These are phyloP conservation scores for Aleiodes testaceus DNA, from an alignment of 2,888 invertebrate species.

Conservation along the genomic window DNA sequence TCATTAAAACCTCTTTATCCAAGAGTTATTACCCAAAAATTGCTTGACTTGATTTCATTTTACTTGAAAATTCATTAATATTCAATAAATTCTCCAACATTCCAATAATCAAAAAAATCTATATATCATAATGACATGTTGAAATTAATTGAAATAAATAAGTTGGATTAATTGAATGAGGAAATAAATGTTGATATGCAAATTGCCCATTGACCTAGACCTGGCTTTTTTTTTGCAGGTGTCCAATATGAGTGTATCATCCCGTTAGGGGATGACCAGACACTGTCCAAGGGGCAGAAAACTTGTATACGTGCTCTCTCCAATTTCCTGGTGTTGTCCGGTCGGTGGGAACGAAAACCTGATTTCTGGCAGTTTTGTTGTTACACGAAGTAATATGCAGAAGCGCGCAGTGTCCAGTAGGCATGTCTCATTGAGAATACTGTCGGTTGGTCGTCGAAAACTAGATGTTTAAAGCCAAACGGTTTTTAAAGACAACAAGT, in stretches of 20 bases:
- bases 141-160: too few relatives aligned
- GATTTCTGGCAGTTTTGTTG: conserved; percentile 64
- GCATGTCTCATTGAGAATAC: conserved; percentile 11
- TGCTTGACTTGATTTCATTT: too few relatives aligned
- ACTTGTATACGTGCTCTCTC: conserved; percentile 34
- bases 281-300: conserved; percentile 41
- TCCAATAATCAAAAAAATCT: too few relatives aligned
- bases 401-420: conserved; percentile 12
- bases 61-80: too few relatives aligned
- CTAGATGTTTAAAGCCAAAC: conserved; percentile 21
- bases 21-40: too few relatives aligned
- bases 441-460: conserved; percentile 32
- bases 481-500: conserved; percentile 25
- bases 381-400: conserved; percentile 25
- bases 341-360: conserved; percentile 73
- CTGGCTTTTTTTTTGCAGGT: conserved; percentile 24
- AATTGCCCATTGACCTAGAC: conserved; percentile 36
- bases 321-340: conserved; percentile 37
- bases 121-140: too few relatives aligned
- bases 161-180: too few relatives aligned
- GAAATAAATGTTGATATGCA: not conserved
- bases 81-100: too few relatives aligned
- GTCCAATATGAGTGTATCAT: not conserved
- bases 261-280: conserved; percentile 47
- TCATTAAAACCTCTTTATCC: too few relatives aligned